These are phyloP conservation scores for Silurus lanzhouensis DNA, from an alignment of 2,797 vertebrate species.

Conservation along the genomic window DNA sequence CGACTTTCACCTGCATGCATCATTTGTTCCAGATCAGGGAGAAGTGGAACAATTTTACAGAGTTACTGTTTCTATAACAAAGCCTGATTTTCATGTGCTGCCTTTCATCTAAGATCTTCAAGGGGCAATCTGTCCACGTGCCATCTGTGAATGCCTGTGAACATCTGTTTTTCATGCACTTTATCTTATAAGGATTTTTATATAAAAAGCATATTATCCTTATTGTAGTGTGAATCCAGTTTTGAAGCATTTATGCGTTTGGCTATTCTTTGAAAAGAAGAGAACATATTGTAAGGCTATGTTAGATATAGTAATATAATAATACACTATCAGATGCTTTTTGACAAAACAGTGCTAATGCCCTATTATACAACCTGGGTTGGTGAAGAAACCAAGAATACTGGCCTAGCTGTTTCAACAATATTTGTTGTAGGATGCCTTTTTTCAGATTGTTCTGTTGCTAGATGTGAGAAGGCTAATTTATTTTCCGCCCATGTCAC, in stretches of 20 bases:
- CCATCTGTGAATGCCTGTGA: conserved; percentile 4
- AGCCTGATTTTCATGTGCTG: not conserved
- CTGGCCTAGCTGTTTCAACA: not conserved
- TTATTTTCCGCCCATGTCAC: not conserved
- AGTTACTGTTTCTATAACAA: conserved; percentile 9
- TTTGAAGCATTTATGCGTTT: conserved; percentile 10
- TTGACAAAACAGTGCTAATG: not conserved
- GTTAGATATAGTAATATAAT: not conserved
- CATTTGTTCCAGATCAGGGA: not conserved
- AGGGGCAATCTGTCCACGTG: not conserved
- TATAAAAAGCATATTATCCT: conserved; percentile 11
- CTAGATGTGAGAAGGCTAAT: not conserved
- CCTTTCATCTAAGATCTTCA: conserved; percentile 20
- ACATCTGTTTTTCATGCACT: conserved; percentile 29
- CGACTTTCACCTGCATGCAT: not conserved
- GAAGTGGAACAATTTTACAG: not conserved
- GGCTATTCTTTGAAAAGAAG: conserved; percentile 2
- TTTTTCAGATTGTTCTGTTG: not conserved
- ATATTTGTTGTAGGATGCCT: no score
- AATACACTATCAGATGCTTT: not conserved
- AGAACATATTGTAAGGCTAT: not conserved
- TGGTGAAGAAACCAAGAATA: not conserved
- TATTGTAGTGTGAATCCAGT: conserved; percentile 28
- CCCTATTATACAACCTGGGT: not conserved
- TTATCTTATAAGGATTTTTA: conserved; percentile 11